Evolutionary conservation across 2,113 vertebrate genomes (phyloP), one percentile per base, ranked within the genome.

Genomic region (Forbesichthys agassizii): DNA sequence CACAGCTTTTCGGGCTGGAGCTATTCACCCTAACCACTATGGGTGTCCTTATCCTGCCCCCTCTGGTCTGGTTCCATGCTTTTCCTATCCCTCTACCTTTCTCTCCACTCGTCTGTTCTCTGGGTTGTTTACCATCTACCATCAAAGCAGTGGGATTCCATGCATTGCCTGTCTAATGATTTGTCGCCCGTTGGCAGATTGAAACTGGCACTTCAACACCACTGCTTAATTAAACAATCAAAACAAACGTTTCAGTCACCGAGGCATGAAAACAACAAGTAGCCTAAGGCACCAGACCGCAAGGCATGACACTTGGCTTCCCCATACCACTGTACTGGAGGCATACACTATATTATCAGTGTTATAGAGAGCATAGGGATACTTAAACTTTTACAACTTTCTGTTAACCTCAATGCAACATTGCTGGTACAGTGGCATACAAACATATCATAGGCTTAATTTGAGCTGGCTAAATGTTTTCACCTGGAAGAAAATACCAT

Each of bases 81-180:
- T 52, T 36, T 47, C 61, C 48, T 68, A 61, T 60, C 56, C 33
- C 55, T 69, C 54, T 71, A 74, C 73, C 2, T 8, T 33, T 13
- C 53, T 16, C 42, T 48, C n/a, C 1, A 53, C 36, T 1, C 10
- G 5, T 16, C 11, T 71, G 80, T 77, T 85, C 75, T 78, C 69
- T 79, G 60, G 75, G 14, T 61, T 89, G 85, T 90, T 91, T 90
- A 86, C 71, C 53, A 57, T 82, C 85, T 84, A 77, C 80, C 78
- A 64, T 73, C 59, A 85, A 86, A 79, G 77, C 69, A 61, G 9
- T 9, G 58, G 75, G 74, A 88, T 89, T 87, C 84, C 78, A 79
- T 72, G 67, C 77, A 86, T 83, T 78, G 81, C 60, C 47, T 80
- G 59, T 47, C 47, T 68, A 67, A 63, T 36, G 63, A 27, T 1